Base-by-base conservation (phyloP, 2,113 vertebrate genomes). In the Eublepharis macularius region DNA sequence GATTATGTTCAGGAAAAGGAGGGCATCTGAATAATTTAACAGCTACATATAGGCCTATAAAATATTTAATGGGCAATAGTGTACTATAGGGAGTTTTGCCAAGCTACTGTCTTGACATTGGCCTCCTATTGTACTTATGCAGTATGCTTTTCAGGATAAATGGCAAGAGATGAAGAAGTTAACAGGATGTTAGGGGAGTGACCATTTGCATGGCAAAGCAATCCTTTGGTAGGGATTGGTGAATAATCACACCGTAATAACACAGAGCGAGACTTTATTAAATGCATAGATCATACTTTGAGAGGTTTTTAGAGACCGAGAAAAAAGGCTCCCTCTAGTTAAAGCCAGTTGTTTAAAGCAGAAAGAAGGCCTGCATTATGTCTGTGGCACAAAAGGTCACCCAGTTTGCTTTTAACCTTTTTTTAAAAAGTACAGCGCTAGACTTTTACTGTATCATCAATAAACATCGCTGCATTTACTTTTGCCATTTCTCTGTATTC, bases 21-120 rank as follows among this genome's bases (percentile, higher is more conserved):
- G 68, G 7, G 47, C 21, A 14, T 73, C 86, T 94, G 36, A 95
- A 95, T 94, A 93, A 95, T 94, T 94, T 89, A 96, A 47, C 60
- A 94, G 65, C 32, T 94, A 90, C 91, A 92, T 92, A 92, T 88
- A 95, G 66, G 65, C 9, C 77, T 86, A 92, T 93, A 73, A 95
- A 96, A 94, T 92, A 94, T 92, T 94, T 91, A 95, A 95, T 24
- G 24, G 21, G 82, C 82, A 84, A 81, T 68, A 83, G 88, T 12
- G 54, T 86, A 85, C 90, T 90, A 77, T 13, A 60, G 77, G 43
- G 78, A 92, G 81, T 89, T 85, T 90, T 84, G 86, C 16, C 92
- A 41, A 88, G 41, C 87, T 79, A 47, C 72, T 70, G 36, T 3
- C 2, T 87, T 92, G 75, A 87, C 87, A 87, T 75, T 45, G 36